phyloP scores from a whole-genome alignment of 1,140 invertebrate species.

The Octopus sinensis region DNA sequence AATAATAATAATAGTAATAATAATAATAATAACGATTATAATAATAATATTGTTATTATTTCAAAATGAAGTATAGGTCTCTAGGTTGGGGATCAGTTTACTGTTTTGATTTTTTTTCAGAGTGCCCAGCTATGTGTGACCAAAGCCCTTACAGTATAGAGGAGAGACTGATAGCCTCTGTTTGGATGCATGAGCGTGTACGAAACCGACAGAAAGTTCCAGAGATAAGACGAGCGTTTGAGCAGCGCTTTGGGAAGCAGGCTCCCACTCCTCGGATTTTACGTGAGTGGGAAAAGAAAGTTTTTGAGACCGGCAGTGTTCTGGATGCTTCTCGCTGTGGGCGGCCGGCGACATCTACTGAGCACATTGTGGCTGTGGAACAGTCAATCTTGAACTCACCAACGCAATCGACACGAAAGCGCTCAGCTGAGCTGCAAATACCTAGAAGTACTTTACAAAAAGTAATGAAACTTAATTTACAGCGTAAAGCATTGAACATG shows the following conservation, averaged over 20 bases:
- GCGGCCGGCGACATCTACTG: background rate
- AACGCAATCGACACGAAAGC: background rate
- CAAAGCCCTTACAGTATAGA: constrained; percentile 4
- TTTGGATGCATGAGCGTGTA: constrained; percentile 3
- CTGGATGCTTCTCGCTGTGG: background rate
- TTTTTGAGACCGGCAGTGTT: background rate
- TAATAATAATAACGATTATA: no score
- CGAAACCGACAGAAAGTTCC: background rate
- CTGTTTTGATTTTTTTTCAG: constrained; percentile 3
- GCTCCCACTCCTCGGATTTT: background rate
- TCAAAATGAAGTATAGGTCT: background rate
- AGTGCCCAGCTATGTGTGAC: background rate
- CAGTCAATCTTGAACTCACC: background rate
- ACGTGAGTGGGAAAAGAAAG: constrained; percentile 7
- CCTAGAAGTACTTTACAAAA: background rate
- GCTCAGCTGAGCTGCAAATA: background rate
- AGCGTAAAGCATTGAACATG: no score
- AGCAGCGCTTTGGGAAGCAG: background rate
- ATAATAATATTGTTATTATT: no score
- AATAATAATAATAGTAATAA: no score
- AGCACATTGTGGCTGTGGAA: background rate
- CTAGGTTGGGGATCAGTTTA: background rate
- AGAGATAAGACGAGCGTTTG: background rate
- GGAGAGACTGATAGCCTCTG: background rate
- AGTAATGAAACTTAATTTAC: background rate